A percentile compares a stretch with the other conserved stretches of the same genome.
Evolutionary conservation across 2,797 vertebrate species (phyloP).

Genomic region (Aeoliscus strigatus): DNA sequence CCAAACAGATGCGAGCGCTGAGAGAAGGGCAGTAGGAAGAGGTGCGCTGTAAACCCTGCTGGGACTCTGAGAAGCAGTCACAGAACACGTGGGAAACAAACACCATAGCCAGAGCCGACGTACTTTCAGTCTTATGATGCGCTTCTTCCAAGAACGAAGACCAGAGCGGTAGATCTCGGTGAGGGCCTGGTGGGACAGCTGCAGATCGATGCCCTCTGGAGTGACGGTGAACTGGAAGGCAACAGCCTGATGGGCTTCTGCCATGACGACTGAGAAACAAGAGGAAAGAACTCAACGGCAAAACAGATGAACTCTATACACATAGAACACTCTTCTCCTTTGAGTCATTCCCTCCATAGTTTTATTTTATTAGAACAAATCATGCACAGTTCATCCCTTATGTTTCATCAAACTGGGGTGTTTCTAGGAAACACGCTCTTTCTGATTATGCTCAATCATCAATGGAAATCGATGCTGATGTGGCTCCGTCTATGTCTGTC

Average conservation of each 20-base stretch:
- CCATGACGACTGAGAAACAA: slow-evolving; percentile 63
- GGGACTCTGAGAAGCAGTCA: neutral
- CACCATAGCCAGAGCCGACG: neutral
- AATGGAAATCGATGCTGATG: slow-evolving; percentile 28
- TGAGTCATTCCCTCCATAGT: no score
- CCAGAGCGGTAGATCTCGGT: slow-evolving; percentile 79
- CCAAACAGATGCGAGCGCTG: slow-evolving; percentile 2
- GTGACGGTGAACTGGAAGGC: slow-evolving; percentile 83
- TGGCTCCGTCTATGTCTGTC: slow-evolving; percentile 29
- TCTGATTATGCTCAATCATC: slow-evolving; percentile 2
- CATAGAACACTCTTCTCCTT: no score
- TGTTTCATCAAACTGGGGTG: slow-evolving; percentile 30
- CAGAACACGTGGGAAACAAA: neutral
- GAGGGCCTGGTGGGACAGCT: slow-evolving; percentile 78
- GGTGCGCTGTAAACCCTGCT: neutral
- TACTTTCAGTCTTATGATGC: slow-evolving; percentile 75
- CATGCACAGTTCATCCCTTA: slow-evolving; percentile 1
- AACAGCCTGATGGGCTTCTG: slow-evolving; percentile 81
- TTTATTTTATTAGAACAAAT: no score
- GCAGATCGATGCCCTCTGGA: slow-evolving; percentile 75
- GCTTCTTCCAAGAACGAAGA: slow-evolving; percentile 78
- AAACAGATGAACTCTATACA: neutral
- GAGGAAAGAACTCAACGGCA: neutral
- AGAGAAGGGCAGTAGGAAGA: neutral
- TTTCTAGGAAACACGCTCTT: slow-evolving; percentile 18